These are phyloP conservation scores for Diloba caeruleocephala DNA, from an alignment of 2,888 invertebrate species.

Conservation along the genomic window DNA sequence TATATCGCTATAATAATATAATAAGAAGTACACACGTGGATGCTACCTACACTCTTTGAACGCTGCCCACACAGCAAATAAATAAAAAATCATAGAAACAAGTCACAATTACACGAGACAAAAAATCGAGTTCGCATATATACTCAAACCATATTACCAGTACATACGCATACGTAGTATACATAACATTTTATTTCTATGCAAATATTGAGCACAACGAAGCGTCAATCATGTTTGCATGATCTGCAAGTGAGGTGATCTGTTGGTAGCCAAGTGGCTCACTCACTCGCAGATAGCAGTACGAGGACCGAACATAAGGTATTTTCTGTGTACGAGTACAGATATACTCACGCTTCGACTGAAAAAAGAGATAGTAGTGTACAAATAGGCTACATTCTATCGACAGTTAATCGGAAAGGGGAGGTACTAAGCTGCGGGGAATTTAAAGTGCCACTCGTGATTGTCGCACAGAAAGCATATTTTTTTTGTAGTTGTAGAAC, in stretches of 20 bases:
- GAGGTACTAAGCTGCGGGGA: too few species aligned
- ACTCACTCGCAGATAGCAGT: too few species aligned
- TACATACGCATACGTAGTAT: background rate
- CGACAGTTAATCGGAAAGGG: too few species aligned
- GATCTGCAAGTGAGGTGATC: background rate
- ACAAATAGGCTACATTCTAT: too few species aligned
- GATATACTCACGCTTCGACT: slow-evolving; percentile 30
- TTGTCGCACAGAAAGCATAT: too few species aligned
- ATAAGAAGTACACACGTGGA: background rate
- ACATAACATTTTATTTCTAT: background rate
- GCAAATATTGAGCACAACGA: slow-evolving; percentile 9
- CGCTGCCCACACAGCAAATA: background rate
- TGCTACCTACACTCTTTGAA: background rate
- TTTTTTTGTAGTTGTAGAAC: too few species aligned
- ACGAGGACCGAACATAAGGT: slow-evolving; percentile 26
- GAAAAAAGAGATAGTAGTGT: too few species aligned
- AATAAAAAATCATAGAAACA: background rate
- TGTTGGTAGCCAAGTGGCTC: slow-evolving; percentile 17
- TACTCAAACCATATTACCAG: background rate
- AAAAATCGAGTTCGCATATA: too few species aligned
- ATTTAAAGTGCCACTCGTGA: too few species aligned
- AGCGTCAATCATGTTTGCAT: slow-evolving; percentile 14
- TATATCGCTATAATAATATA: slow-evolving; percentile 4
- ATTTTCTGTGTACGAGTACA: slow-evolving; percentile 21
- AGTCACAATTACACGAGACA: too few species aligned